Conservation (phyloP, 2,888 invertebrate genomes). For the Nomada ruficornis region DNA sequence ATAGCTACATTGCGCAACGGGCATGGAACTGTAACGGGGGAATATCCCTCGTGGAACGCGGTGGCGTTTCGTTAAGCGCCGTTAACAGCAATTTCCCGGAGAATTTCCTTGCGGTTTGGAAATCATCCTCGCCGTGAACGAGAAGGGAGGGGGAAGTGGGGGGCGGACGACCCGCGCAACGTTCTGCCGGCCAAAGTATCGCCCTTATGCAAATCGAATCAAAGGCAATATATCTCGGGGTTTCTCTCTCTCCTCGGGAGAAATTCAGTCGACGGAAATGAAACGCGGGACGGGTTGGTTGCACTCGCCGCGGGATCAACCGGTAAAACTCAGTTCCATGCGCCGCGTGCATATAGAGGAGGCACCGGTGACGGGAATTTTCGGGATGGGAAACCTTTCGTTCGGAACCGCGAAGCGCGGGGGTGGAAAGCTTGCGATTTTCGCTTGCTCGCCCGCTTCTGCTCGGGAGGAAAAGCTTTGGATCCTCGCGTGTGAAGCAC, state of each 20-base stretch:
- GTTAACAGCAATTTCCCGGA: conserved; percentile 37
- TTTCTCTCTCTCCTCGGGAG: conserved; percentile 8
- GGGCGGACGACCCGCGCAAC: conserved; percentile 15
- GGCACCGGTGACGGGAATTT: conserved; percentile 10
- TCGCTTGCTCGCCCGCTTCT: neutral
- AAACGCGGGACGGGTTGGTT: neutral
- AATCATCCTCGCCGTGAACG: conserved; percentile 22
- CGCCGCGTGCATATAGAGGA: conserved; percentile 22
- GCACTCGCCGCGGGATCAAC: neutral
- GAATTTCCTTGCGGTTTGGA: conserved; percentile 32
- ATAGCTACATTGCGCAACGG: conserved; percentile 10
- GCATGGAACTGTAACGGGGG: conserved; percentile 50
- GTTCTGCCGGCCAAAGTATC: conserved; percentile 43
- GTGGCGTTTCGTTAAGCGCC: neutral
- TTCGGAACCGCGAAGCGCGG: conserved; percentile 7
- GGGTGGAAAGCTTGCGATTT: neutral
- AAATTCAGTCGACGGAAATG: conserved; percentile 32
- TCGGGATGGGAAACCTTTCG: neutral
- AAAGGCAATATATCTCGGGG: conserved; percentile 47
- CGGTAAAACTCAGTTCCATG: conserved; percentile 50
- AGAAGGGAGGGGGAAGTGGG: neutral
- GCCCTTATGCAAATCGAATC: conserved; percentile 58
- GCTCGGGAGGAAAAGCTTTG: neutral
- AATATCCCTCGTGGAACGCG: neutral
- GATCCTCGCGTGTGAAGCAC: neutral